Base-by-base conservation (phyloP, 1,140 invertebrate genomes). In the Pachyrhynchus sulphureomaculatus region DNA sequence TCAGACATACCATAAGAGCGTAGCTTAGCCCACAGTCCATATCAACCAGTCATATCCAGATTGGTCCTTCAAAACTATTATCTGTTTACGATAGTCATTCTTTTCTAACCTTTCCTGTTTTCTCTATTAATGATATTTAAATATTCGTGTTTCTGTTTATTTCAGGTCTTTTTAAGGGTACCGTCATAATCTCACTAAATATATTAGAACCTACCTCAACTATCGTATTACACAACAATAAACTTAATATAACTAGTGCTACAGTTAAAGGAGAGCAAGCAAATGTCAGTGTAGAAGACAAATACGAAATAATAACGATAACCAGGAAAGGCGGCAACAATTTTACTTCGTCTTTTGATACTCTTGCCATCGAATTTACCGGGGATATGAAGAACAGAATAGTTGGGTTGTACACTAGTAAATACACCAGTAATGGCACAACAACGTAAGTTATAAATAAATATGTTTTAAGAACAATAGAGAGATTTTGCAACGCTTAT, bases 141-240 rank as follows among this genome's bases (percentile, higher is more conserved):
- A 26, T 0, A 17, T 42, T 42, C 5, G 13, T 4, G 5, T 44
- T 21, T 44, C 1, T 44, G 4, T 44, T 20, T 20, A 20, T 21
- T 44, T 12, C 33, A 60, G 57, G 57, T 18, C 13, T 62, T 2
- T 62, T 69, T 41, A 72, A 77, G 55, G 92, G 92, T 1, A 79
- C 76, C 42, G 89, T 93, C 0, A 81, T 77, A 26, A 91, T 93
- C 10, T 72, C 79, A n/a, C 72, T 94, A 36, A 74, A 83, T 41
- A 77, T 89, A 0, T 66, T 77, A 1, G 70, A 82, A 24, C 71
- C 78, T 4, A 85, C 82, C 6, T 79, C 80, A 15, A 81, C 79
- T 61, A 81, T 95, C 24, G 78, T 83, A 3, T 78, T 95, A 3
- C 90, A 96, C 74, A 79, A 83, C 34, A 89, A 90, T 42, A 79